These are phyloP conservation scores for Planococcus citri DNA, from an alignment of 1,140 invertebrate species.

Conservation along the genomic window DNA sequence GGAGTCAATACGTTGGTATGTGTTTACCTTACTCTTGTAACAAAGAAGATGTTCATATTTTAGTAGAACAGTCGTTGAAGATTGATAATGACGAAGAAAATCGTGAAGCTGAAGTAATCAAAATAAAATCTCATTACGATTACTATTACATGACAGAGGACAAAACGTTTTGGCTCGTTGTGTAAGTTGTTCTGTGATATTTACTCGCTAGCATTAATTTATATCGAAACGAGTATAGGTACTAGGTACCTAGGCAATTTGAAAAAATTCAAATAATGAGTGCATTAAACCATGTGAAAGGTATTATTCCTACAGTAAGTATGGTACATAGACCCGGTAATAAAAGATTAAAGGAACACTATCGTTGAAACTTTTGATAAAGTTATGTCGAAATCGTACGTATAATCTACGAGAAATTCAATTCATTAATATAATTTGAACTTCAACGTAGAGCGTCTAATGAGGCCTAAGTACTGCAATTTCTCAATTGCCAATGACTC, in stretches of 20 bases:
- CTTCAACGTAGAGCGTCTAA: too few relatives aligned
- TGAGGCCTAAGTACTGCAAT: too few relatives aligned
- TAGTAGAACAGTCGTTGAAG: constrained; percentile 43
- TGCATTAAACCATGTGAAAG: background rate
- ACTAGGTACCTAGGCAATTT: too few relatives aligned
- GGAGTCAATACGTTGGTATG: constrained; percentile 43
- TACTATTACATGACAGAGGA: constrained; percentile 52
- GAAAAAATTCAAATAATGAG: background rate
- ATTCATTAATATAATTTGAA: too few relatives aligned
- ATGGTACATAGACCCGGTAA: too few relatives aligned
- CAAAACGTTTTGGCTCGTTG: constrained; percentile 52
- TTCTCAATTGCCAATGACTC: too few relatives aligned
- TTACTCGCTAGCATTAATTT: too few relatives aligned
- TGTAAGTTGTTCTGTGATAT: constrained; percentile 54
- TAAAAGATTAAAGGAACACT: too few relatives aligned
- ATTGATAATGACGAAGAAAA: constrained; percentile 31
- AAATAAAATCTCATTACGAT: constrained; percentile 50
- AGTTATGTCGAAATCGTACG: too few relatives aligned
- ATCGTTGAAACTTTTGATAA: too few relatives aligned
- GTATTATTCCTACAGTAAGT: too few relatives aligned
- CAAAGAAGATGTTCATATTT: constrained; percentile 42
- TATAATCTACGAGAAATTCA: too few relatives aligned
- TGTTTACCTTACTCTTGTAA: constrained; percentile 57
- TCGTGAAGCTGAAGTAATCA: constrained; percentile 37
- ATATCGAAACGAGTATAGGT: background rate